Conservation (phyloP, 2,888 invertebrate species). For the Melitaea athalia region DNA sequence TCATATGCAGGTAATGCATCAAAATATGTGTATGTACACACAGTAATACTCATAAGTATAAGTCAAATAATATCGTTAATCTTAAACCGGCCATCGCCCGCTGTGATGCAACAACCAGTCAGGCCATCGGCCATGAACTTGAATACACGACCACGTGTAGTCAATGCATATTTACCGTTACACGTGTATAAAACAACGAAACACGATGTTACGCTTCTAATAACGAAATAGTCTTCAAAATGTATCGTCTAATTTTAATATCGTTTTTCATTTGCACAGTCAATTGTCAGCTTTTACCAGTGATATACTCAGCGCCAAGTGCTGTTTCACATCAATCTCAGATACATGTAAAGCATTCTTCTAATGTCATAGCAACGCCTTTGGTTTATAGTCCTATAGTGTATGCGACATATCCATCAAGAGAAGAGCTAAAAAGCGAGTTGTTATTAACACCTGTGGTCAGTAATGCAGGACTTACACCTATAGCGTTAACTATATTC, state of each 20-base stretch:
- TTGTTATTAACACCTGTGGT: conserved; percentile 52
- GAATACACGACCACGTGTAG: conserved; percentile 60
- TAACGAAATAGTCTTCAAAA: conserved; percentile 54
- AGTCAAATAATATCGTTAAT: conserved; percentile 7
- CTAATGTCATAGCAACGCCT: conserved; percentile 54
- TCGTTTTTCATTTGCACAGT: conserved; percentile 50
- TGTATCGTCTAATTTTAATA: conserved; percentile 58
- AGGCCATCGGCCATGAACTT: conserved; percentile 68
- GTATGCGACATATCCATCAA: conserved; percentile 46
- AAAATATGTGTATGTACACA: conserved; percentile 9
- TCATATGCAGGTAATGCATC: too few species aligned
- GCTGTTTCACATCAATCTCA: conserved; percentile 82
- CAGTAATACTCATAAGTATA: background rate
- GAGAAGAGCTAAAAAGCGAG: conserved; percentile 46
- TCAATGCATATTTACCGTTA: conserved; percentile 67
- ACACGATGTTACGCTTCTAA: conserved; percentile 41
- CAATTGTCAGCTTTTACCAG: conserved; percentile 55
- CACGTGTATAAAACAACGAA: conserved; percentile 64
- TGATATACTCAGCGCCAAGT: conserved; percentile 75
- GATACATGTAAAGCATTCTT: conserved; percentile 71
- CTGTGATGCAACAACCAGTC: conserved; percentile 67
- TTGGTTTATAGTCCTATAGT: conserved; percentile 60
- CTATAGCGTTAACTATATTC: conserved; percentile 64
- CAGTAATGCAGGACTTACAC: conserved; percentile 56
- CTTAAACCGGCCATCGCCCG: conserved; percentile 66